phyloP scores from a whole-genome alignment of 2,113 vertebrate species.

The Bucco capensis region DNA sequence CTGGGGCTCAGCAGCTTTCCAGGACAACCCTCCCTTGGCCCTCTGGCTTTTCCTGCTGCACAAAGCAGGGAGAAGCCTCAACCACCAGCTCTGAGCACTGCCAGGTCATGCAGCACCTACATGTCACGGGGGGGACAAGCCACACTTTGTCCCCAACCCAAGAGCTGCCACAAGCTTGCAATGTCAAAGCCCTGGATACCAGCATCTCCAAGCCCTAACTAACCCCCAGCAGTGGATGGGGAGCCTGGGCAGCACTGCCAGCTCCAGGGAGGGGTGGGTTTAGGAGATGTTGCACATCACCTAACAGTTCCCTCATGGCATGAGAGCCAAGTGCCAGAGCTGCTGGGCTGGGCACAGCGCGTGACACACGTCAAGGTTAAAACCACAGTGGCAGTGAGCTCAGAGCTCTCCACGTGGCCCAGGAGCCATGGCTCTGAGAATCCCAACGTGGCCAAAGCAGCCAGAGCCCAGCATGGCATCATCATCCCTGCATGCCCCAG shows the following conservation, averaged over 20 bases:
- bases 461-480: not conserved
- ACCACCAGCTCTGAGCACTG: fast-evolving
- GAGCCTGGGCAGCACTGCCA: fast-evolving
- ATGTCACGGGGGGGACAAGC: fast-evolving
- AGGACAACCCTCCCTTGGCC: fast-evolving
- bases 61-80: fast-evolving
- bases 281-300: not conserved
- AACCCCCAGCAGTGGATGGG: fast-evolving
- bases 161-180: not conserved
- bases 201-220: not conserved
- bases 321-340: not conserved
- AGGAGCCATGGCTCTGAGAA: fast-evolving
- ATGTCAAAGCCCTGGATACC: fast-evolving
- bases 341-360: not conserved
- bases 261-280: fast-evolving
- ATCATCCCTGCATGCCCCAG: not conserved
- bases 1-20: not conserved
- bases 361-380: not conserved
- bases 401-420: fast-evolving
- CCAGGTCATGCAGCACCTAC: not conserved
- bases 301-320: fast-evolving
- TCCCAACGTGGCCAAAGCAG: fast-evolving
- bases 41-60: fast-evolving
- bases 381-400: fast-evolving
- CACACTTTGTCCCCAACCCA: fast-evolving